phyloP scores from a whole-genome alignment of 2,113 vertebrate genomes.

The Saimiri boliviensis region DNA sequence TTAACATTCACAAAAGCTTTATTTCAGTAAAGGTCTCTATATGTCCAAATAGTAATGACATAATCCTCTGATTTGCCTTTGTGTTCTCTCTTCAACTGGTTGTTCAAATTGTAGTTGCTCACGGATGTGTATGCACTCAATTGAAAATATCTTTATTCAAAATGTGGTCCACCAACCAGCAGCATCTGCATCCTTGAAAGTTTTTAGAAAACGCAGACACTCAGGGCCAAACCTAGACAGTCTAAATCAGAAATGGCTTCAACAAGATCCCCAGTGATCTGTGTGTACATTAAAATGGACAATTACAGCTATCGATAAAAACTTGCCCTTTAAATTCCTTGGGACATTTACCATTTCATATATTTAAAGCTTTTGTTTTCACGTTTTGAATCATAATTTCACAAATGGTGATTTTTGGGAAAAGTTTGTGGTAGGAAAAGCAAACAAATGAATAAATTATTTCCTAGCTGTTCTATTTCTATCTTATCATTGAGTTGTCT shows the following conservation, averaged over 20 bases:
- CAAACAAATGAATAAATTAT: not conserved
- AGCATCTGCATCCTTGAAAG: not conserved
- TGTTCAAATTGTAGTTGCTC: not conserved
- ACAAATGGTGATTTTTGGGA: not conserved
- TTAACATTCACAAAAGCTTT: not conserved
- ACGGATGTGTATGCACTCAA: fast-evolving
- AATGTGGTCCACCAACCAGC: not conserved
- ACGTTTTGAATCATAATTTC: not conserved
- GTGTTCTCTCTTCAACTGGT: not conserved
- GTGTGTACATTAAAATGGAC: not conserved
- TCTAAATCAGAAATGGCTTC: not conserved
- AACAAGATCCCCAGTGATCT: constrained; percentile 31
- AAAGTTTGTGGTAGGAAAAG: not conserved
- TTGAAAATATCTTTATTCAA: not conserved
- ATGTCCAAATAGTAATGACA: not conserved
- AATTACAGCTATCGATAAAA: not conserved
- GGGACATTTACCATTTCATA: not conserved
- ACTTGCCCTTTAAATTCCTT: not conserved
- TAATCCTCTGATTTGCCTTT: not conserved
- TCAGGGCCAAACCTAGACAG: not conserved
- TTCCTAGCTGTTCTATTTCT: not conserved
- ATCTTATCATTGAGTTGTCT: not conserved
- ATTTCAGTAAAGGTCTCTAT: not conserved
- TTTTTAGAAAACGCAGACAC: not conserved
- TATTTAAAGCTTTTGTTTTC: not conserved